phyloP scores from a whole-genome alignment of 1,140 invertebrate species.

The Neomicropteryx cornuta region DNA sequence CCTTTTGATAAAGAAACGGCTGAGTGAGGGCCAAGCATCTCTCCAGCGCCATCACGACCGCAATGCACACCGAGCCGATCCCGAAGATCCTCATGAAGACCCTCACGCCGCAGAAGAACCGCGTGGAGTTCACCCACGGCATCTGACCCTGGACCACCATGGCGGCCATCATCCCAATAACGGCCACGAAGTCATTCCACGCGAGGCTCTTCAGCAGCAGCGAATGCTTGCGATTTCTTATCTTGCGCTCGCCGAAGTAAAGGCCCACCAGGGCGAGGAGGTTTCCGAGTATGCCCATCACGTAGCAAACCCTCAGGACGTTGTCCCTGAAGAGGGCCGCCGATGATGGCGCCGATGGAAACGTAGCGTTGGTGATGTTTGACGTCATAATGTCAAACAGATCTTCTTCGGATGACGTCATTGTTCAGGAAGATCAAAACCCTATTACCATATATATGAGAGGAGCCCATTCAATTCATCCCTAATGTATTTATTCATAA shows the following conservation, averaged over 20 bases:
- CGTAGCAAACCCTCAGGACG: slow-evolving; percentile 26
- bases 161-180: slow-evolving; percentile 52
- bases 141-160: slow-evolving; percentile 32
- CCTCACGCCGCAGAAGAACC: slow-evolving; percentile 52
- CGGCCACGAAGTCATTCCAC: slow-evolving; percentile 66
- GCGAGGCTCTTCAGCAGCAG: slow-evolving; percentile 66
- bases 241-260: slow-evolving; percentile 39
- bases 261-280: slow-evolving; percentile 28
- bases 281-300: slow-evolving; percentile 32
- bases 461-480: too few relatives aligned
- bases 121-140: slow-evolving; percentile 22
- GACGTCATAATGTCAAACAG: too few relatives aligned
- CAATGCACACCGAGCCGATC: slow-evolving; percentile 75
- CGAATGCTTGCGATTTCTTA: slow-evolving; percentile 66
- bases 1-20: slow-evolving; percentile 84
- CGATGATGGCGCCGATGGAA: too few relatives aligned
- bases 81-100: slow-evolving; percentile 72
- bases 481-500: too few relatives aligned
- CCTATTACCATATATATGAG: too few relatives aligned
- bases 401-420: too few relatives aligned
- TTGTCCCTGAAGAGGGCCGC: too few relatives aligned
- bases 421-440: too few relatives aligned
- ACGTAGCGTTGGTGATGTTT: too few relatives aligned
- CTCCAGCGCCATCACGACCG: slow-evolving; percentile 77
- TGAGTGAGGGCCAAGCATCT: slow-evolving; percentile 73